A percentile compares a stretch with the other conserved stretches of the same genome.
These are phyloP conservation scores for Asarcornis scutulata DNA, from an alignment of 2,113 vertebrate genomes.

Conservation along the genomic window DNA sequence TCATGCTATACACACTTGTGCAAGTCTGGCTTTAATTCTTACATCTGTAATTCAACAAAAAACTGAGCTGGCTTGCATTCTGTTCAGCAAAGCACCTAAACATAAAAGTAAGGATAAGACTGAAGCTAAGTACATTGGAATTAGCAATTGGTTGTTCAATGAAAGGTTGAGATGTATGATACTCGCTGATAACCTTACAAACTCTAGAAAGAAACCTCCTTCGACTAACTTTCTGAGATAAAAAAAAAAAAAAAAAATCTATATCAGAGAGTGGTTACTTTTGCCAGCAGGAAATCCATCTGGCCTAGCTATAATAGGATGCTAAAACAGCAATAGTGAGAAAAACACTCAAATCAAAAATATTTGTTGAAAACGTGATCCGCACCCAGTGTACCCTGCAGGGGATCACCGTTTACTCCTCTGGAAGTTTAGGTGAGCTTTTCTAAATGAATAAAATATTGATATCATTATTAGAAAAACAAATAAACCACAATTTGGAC, in stretches of 20 bases:
- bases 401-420: background rate
- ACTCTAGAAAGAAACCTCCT: background rate
- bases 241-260: background rate
- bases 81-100: constrained; percentile 13
- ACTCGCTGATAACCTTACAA: background rate
- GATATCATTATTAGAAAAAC: background rate
- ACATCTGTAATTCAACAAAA: constrained; percentile 3
- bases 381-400: background rate
- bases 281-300: constrained; percentile 34
- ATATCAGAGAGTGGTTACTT: background rate
- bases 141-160: background rate
- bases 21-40: background rate
- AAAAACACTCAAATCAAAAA: constrained; percentile 3
- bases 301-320: background rate
- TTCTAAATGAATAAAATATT: background rate
- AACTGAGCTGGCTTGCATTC: background rate
- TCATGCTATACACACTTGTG: background rate
- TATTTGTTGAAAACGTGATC: background rate
- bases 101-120: constrained; percentile 2
- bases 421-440: background rate
- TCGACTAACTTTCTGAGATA: background rate
- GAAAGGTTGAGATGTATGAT: background rate
- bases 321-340: background rate
- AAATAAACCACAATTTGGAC: background rate
- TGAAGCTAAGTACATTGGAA: background rate